Conservation (phyloP, 2,113 vertebrate species). For the Xiphophorus maculatus region DNA sequence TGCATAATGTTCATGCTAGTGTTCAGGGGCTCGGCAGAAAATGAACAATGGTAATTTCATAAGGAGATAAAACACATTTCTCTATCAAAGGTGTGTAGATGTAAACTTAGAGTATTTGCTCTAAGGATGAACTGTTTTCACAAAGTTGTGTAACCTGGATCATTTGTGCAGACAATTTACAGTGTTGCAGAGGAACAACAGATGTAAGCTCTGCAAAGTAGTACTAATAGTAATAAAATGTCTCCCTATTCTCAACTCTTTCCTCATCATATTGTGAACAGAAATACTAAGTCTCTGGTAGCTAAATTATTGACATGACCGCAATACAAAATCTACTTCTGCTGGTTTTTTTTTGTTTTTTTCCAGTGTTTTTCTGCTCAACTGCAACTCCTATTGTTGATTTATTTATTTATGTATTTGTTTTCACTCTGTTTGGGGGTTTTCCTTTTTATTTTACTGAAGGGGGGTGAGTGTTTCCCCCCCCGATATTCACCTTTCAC, state of each 20-base stretch:
- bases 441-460: slow-evolving; percentile 43
- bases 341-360: slow-evolving; percentile 50
- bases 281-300: slow-evolving; percentile 69
- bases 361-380: slow-evolving; percentile 56
- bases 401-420: slow-evolving; percentile 84
- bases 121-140: slow-evolving; percentile 63
- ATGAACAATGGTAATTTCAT: slow-evolving; percentile 40
- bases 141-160: slow-evolving; percentile 52
- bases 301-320: slow-evolving; percentile 77
- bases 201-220: slow-evolving; percentile 66
- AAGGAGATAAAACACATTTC: slow-evolving; percentile 47
- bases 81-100: slow-evolving; percentile 37
- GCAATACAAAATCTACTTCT: slow-evolving; percentile 76
- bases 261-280: slow-evolving; percentile 70
- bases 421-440: slow-evolving; percentile 72
- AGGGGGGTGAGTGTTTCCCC: slow-evolving; percentile 50
- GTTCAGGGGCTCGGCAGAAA: background rate
- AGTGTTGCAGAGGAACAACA: slow-evolving; percentile 59
- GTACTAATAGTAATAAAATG: slow-evolving; percentile 79
- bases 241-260: slow-evolving; percentile 73
- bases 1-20: background rate
- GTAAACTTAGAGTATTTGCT: slow-evolving; percentile 59
- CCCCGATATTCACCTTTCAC: slow-evolving; percentile 70
- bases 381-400: slow-evolving; percentile 70
- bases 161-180: slow-evolving; percentile 61